Evolutionary conservation across 2,797 vertebrate species (phyloP), one percentile per base, ranked within the genome.

Genomic region (Nyctibius grandis): DNA sequence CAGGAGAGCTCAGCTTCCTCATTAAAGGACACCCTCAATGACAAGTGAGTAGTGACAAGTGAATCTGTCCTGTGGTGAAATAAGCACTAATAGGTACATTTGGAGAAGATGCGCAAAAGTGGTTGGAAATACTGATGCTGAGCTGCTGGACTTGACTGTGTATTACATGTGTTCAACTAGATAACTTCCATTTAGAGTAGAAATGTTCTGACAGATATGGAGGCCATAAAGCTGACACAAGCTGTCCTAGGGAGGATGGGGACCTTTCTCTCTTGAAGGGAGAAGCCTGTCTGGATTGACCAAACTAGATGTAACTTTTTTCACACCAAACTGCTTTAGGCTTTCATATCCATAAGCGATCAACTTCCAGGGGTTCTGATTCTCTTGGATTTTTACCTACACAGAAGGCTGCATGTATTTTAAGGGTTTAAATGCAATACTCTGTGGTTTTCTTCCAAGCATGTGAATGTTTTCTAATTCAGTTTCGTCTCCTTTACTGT

Each of bases 171-270:
- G 33, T 67, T 79, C 29, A 42, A 15, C 17, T 38, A 26, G 16
- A 6, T 65, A 40, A 26, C 38, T 69, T 88, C 75, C 6, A 3
- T 65, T 82, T 48, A 6, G 16, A 33, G 15, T 47, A 51, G 57
- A 64, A 70, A 12, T 47, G 25, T 82, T 93, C 34, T 79, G 47
- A 19, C 42, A 65, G 18, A 12, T 69, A 10, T 0, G 1, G 36
- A 74, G 38, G 21, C 53, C 23, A 1, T 59, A 56, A 67, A 36
- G 10, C 15, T 91, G 77, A 56, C 25, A 54, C 12, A 68, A 23
- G 11, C 25, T 61, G 21, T 47, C 25, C 40, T 86, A 25, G 13
- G 16, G 33, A 64, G 0, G 0, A 4, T 59, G 26, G 9, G 2
- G 9, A 14, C 4, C 18, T 68, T 68, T 44, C 15, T 65, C 4